Base-by-base conservation (phyloP, 2,113 vertebrate species). In the Grus americana region DNA sequence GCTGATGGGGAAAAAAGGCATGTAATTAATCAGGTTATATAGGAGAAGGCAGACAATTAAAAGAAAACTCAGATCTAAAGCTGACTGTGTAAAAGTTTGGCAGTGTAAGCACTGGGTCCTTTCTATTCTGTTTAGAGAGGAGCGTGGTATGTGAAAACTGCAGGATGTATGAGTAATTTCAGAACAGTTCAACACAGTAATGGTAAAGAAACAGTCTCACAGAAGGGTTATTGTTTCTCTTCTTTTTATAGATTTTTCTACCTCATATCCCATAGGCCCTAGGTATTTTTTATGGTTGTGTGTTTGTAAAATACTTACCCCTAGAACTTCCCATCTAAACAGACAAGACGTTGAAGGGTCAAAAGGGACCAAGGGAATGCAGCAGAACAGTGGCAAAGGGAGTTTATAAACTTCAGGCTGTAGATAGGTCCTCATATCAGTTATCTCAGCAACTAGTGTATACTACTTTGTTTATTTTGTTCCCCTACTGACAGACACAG, bases 101-200 rank as follows among this genome's bases (percentile, higher is more conserved):
- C 57, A 20, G 9, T 17, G n/a, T 29, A 19, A 78, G 8, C 11
- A 8, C 13, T 42, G 55, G 6, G 5, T 83, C 10, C 26, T 42
- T 79, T 62, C 42, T 14, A 0, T 7, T 40, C 8, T 75, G 7
- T 44, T 67, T 81, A 47, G n/a, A 46, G 54, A 26, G 44, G 11
- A 52, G 15, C 7, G 6, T 16, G 36, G 4, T 20, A 6, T 38
- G 29, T 50, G 75, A 21, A 13, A 71, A 23, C 5, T 36, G 6
- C 0, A 4, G 42, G 5, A 8, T 30, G 46, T 8, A 3, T 0
- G 9, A 62, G 6, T 36, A 10, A 3, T 12, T 49, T 20, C 38
- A 38, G 19, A 65, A 0, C 24, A 55, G 4, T 3, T 83, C 50
- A 36, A 10, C 14, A 5, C 15, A 27, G 54, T 22, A 46, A 42